Base-by-base conservation (phyloP, 1,140 invertebrate genomes). In the Drosophila ambigua region DNA sequence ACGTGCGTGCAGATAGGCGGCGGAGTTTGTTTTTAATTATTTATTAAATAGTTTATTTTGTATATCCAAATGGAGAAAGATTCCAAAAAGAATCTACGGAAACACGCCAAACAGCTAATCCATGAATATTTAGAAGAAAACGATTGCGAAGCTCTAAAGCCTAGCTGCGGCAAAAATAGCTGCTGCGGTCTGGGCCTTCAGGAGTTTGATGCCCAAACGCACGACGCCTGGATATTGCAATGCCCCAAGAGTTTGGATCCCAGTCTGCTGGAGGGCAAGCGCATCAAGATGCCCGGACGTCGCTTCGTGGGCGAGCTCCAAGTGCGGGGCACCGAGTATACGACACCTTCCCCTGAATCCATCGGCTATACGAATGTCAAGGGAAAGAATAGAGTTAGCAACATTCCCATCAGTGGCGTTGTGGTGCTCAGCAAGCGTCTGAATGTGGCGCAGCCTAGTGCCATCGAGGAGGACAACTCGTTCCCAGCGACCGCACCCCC, bases 221-320 rank as follows among this genome's bases (percentile, higher is more conserved):
- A 85, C n/a, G 82, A 85, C 2, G 82, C 60, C n/a, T 85, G 82
- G 82, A 13, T 85, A 6, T 6, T 87, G 48, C 78, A 87, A 43
- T 88, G 83, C 8, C 75, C 82, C 23, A 82, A 60, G 48, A 61
- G 64, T 5, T 48, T 72, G 39, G 55, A 82, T 23, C 43, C 49
- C 15, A 48, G 8, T 9, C 13, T 26, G 1, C 11, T 87, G 16
- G 31, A 2, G 0, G 53, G 44, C 13, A 78, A 78, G n/a, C 66
- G 66, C 2, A 72, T 85, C 15, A 85, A 87, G 46, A 20, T 85
- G 24, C 82, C 82, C 1, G 82, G 82, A 1, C 78, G 78, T 0
- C 78, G 79, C 4, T 75, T 52, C 39, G 35, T 76, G 4, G 78
- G 57, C 4, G 59, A 79, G 2, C 20, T 79, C 1, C 63, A 75